Percentiles rank a stretch among this genome's conserved stretches.
Conservation (phyloP, 2,888 invertebrate species). For the Chrysomela aeneicollis region DNA sequence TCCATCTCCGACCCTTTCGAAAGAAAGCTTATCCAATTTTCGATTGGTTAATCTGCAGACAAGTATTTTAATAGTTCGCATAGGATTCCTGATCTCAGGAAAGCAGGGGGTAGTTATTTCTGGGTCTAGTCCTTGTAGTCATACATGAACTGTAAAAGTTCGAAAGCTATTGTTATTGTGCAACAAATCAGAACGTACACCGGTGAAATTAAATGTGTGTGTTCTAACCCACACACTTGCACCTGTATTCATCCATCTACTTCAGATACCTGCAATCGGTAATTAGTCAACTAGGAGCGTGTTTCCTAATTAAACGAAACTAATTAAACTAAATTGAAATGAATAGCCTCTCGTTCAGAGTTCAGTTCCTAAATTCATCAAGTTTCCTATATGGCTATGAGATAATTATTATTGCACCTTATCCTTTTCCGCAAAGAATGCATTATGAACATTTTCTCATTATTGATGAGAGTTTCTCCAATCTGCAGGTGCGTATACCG, state of each 20-base stretch:
- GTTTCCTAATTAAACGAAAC: slow-evolving; percentile 35
- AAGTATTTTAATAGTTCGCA: no score
- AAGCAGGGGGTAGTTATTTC: no score
- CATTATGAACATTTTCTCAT: slow-evolving; percentile 1
- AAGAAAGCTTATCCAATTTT: no score
- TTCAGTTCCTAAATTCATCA: slow-evolving; percentile 34
- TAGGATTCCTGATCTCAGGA: no score
- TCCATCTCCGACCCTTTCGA: no score
- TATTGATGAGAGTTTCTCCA: not conserved
- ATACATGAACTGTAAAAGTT: not conserved
- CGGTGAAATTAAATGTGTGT: not conserved
- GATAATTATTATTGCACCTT: slow-evolving; percentile 25
- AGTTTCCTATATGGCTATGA: slow-evolving; percentile 27
- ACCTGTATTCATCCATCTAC: slow-evolving; percentile 13
- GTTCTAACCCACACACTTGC: slow-evolving; percentile 4
- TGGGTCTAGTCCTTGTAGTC: no score
- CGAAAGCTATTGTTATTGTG: not conserved
- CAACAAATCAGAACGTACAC: not conserved
- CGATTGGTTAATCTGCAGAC: no score
- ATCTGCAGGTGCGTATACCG: not conserved
- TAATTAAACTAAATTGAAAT: slow-evolving; percentile 39
- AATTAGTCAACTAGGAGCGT: slow-evolving; percentile 35
- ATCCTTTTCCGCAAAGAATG: slow-evolving; percentile 22
- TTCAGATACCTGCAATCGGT: slow-evolving; percentile 20
- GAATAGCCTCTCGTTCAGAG: slow-evolving; percentile 35